Evolutionary conservation across 2,888 invertebrate genomes (phyloP).

Genomic region (Unio pictorum): DNA sequence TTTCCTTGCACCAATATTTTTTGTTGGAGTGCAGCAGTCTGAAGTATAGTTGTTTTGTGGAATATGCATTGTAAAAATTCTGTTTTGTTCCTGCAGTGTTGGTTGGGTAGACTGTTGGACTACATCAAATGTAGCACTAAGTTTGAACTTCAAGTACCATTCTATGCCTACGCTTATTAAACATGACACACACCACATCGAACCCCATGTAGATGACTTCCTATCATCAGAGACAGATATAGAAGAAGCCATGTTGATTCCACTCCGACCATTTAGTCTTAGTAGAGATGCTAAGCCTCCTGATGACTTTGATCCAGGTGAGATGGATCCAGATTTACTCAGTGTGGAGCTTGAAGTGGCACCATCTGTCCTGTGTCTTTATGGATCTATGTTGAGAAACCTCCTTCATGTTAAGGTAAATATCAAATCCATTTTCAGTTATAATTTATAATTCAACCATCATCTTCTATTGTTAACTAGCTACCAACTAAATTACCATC

Average conservation of each 20-base stretch:
- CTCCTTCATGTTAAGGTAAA: constrained; percentile 86
- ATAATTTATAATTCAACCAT: too few species aligned
- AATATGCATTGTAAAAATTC: not conserved
- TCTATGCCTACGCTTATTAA: constrained; percentile 92
- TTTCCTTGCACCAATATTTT: not conserved
- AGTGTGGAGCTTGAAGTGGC: constrained; percentile 95
- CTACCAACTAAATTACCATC: too few species aligned
- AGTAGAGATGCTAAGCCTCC: constrained; percentile 16
- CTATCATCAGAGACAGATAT: constrained; percentile 75
- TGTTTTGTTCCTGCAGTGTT: constrained; percentile 57
- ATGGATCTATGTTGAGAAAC: constrained; percentile 91
- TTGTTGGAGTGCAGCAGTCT: not conserved
- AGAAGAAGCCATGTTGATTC: constrained; percentile 91
- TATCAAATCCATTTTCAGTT: not conserved
- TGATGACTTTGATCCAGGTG: constrained; percentile 87
- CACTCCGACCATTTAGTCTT: constrained; percentile 81
- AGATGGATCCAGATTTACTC: constrained; percentile 89
- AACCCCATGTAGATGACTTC: constrained; percentile 25
- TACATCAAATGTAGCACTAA: constrained; percentile 92
- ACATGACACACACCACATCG: constrained; percentile 86
- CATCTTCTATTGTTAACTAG: too few species aligned
- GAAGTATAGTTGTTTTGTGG: not conserved
- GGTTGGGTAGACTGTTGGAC: constrained; percentile 99
- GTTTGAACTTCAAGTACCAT: constrained; percentile 92
- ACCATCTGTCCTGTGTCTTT: constrained; percentile 90